These are phyloP conservation scores for Melanotus villosus DNA, from an alignment of 2,888 invertebrate species.

Conservation along the genomic window DNA sequence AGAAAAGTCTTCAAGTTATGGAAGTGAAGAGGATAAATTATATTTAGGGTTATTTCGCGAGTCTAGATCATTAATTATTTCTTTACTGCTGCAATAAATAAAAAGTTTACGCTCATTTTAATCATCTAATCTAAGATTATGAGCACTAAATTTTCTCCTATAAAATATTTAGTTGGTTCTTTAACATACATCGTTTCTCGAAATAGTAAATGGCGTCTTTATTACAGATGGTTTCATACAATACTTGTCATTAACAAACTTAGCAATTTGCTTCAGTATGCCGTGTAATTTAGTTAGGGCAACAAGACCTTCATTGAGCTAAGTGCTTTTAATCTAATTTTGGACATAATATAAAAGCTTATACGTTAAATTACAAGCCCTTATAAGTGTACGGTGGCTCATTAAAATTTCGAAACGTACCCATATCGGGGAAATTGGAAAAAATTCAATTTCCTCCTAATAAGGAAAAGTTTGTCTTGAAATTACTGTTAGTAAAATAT, in stretches of 20 bases:
- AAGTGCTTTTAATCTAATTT: constrained; percentile 29
- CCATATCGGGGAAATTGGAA: neutral
- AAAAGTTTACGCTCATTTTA: too few species aligned
- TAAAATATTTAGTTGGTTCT: neutral
- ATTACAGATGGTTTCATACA: constrained; percentile 9
- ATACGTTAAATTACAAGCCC: neutral
- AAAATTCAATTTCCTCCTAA: neutral
- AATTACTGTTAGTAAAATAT: neutral
- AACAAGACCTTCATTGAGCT: constrained; percentile 28
- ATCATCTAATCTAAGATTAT: too few species aligned
- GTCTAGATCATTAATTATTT: too few species aligned
- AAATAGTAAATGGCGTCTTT: constrained; percentile 16
- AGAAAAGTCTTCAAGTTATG: too few species aligned
- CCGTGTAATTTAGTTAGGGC: constrained; percentile 13
- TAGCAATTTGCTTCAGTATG: constrained; percentile 15
- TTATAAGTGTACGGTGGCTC: neutral
- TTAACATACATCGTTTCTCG: neutral
- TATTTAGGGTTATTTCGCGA: too few species aligned
- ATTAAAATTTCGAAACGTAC: neutral
- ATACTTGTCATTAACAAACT: constrained; percentile 20
- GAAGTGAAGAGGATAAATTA: too few species aligned
- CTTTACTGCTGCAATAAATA: too few species aligned
- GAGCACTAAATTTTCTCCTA: too few species aligned
- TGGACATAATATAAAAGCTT: constrained; percentile 29
- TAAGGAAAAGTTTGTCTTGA: neutral